These are phyloP conservation scores for Apostichopus leukothele DNA, from an alignment of 53 echinoderm and acorn worm species.

Conservation along the genomic window DNA sequence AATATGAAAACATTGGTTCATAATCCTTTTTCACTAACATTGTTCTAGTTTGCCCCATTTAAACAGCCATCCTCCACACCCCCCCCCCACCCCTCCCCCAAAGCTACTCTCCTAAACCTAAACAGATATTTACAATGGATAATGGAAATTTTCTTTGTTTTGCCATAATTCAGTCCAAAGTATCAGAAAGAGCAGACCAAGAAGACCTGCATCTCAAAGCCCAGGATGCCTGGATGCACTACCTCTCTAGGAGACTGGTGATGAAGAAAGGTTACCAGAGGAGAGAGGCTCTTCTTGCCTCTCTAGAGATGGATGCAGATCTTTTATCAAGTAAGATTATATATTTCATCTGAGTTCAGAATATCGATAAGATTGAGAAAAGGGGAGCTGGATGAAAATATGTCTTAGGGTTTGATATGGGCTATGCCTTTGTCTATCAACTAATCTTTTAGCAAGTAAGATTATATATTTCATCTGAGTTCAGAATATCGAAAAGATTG, in stretches of 20 bases:
- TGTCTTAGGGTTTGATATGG: too few species aligned
- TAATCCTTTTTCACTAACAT: too few species aligned
- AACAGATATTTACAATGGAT: neutral
- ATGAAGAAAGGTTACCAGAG: conserved; percentile 84
- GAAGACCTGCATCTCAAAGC: conserved; percentile 79
- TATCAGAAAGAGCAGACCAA: conserved; percentile 62
- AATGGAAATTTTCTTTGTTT: neutral
- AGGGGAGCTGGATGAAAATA: too few species aligned
- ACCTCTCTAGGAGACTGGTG: conserved; percentile 72
- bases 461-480: neutral
- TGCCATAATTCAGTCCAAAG: conserved; percentile 63
- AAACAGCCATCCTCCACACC: neutral
- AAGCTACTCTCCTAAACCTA: neutral
- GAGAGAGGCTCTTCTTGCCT: conserved; percentile 86
- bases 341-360: too few species aligned
- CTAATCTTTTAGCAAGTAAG: conserved; percentile 78
- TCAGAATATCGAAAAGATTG: too few species aligned
- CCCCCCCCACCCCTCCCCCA: neutral
- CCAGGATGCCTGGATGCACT: conserved; percentile 77
- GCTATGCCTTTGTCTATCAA: too few species aligned
- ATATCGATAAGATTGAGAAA: too few species aligned
- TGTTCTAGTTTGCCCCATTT: too few species aligned
- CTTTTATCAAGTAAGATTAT: conserved; percentile 66
- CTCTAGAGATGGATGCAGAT: conserved; percentile 89
- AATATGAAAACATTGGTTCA: too few species aligned